Evolutionary conservation across 2,113 vertebrate genomes (phyloP).

Genomic region (Andinoacara biseriatus): DNA sequence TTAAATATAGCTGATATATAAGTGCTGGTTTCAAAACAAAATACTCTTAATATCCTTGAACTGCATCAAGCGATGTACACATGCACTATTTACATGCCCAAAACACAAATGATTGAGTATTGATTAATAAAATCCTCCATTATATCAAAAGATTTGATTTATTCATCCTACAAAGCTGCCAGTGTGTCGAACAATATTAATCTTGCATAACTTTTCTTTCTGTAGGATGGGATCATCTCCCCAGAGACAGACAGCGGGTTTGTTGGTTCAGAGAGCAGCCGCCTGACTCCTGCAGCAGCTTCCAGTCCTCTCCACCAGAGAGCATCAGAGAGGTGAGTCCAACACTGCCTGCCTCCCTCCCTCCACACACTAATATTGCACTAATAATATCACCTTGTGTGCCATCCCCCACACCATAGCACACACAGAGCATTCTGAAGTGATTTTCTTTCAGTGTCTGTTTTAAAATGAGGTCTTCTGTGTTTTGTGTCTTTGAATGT

Average conservation of each 20-base stretch:
- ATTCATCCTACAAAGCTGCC: neutral
- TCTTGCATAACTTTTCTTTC: neutral
- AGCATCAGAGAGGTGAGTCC: constrained; percentile 74
- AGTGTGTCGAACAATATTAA: neutral
- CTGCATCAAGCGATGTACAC: neutral
- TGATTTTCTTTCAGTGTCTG: neutral
- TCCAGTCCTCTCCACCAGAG: constrained; percentile 79
- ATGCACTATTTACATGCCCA: neutral
- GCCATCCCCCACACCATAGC: neutral
- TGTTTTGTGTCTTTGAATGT: neutral
- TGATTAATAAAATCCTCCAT: neutral
- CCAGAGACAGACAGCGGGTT: constrained; percentile 96
- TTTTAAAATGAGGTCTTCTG: neutral
- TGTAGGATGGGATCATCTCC: constrained; percentile 88
- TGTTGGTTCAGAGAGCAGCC: constrained; percentile 89
- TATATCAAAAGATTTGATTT: neutral
- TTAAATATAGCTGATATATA: neutral
- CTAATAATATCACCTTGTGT: constrained; percentile 4
- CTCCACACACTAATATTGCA: neutral
- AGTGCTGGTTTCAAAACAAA: neutral
- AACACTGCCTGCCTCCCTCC: neutral
- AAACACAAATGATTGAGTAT: neutral
- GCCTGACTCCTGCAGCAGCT: constrained; percentile 78
- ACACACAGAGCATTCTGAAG: neutral
- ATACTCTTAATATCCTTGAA: neutral